Evolutionary conservation across 2,888 invertebrate species (phyloP), one percentile per base, ranked within the genome.

Genomic region (Andricus quercusramuli): DNA sequence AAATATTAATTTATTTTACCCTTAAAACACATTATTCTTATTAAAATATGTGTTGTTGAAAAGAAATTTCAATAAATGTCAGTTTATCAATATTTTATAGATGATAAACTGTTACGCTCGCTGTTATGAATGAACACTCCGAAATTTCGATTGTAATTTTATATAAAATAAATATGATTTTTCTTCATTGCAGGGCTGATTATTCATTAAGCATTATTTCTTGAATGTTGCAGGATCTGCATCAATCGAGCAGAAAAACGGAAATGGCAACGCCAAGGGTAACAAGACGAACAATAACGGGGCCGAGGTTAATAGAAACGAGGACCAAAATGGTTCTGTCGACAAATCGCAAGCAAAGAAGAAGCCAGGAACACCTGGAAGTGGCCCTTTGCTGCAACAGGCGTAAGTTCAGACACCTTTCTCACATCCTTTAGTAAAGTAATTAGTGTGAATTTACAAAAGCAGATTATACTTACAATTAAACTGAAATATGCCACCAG

Each of bases 351-450:
- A 90, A 81, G 85, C 89, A 0, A 92, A 91, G 87, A 93, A 92
- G 88, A 92, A 91, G 85, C 88, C 90, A 70, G 86, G 80, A 41
- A 88, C 85, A 74, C 89, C 94, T 83, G 94, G 94, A 87, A 93
- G 93, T 84, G 93, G 94, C 68, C 94, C 94, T 82, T 92, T 94
- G 81, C 90, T 94, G 78, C 94, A 94, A 86, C 94, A 94, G 90
- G 93, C 94, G 94, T 94, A 91, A 94, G 94, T 74, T 74, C 32
- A 32, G 9, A 32, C 29, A 74, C 44, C 20, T 11, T 41, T 68
- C 85, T 84, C 80, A 29, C 25, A 76, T 56, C 59, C 64, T 66
- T 82, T 81, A 37, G 29, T 32, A 56, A 70, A 74, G 68, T 41
- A 67, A 70, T 70, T 70, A 11, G 29, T 25, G 51, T 47, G 51